Percentiles rank a stretch among this genome's conserved stretches.
Evolutionary conservation across 2,888 invertebrate species (phyloP).

Genomic region (Neoaliturus tenellus): DNA sequence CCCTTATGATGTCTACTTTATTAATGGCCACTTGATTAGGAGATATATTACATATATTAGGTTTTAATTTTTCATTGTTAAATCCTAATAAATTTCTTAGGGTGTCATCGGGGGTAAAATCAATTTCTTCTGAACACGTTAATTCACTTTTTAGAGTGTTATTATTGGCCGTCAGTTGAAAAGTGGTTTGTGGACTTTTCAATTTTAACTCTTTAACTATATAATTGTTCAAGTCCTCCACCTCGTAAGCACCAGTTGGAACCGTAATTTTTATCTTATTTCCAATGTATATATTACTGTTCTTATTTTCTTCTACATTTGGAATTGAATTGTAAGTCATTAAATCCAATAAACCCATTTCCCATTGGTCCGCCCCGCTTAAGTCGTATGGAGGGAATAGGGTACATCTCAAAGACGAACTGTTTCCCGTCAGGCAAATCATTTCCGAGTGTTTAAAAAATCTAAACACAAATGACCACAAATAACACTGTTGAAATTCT

Average conservation of each 20-base stretch:
- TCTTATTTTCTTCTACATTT: slow-evolving; percentile 26
- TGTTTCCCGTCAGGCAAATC: slow-evolving; percentile 38
- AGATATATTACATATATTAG: too few species aligned
- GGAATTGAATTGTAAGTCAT: slow-evolving; percentile 44
- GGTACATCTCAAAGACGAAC: slow-evolving; percentile 15
- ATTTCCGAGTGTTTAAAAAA: neutral
- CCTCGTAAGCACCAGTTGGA: slow-evolving; percentile 28
- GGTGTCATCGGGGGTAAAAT: neutral
- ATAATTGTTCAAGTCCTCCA: slow-evolving; percentile 2
- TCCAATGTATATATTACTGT: slow-evolving; percentile 19
- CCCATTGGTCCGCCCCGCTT: neutral
- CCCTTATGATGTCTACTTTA: too few species aligned
- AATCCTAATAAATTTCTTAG: neutral
- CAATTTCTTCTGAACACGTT: neutral
- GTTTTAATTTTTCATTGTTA: neutral
- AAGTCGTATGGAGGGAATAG: slow-evolving; percentile 25
- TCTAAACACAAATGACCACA: slow-evolving; percentile 30
- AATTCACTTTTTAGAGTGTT: slow-evolving; percentile 33
- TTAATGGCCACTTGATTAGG: too few species aligned
- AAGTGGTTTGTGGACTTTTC: neutral
- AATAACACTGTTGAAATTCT: neutral
- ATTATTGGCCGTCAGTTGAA: neutral
- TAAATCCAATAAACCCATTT: slow-evolving; percentile 46
- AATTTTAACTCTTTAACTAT: neutral
- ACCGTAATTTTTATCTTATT: neutral